A percentile compares a stretch with the other conserved stretches of the same genome.
Evolutionary conservation across 2,797 vertebrate genomes (phyloP).

Genomic region (Acanthurus lineatus): DNA sequence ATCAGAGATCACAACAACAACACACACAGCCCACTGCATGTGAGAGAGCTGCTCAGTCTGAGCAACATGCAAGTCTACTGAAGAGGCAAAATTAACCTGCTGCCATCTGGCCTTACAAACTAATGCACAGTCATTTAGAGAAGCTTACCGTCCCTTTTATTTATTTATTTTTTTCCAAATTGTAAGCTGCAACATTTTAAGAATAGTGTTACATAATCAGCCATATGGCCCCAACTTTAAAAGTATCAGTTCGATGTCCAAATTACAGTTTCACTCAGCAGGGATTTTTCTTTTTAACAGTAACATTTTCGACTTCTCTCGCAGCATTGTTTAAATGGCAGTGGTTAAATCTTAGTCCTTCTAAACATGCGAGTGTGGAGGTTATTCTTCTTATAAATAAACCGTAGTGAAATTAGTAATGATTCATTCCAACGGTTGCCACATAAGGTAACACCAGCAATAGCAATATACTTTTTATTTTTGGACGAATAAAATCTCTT

Average conservation of each 20-base stretch:
- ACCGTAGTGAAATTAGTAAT: constrained; percentile 3
- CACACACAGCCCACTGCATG: not conserved
- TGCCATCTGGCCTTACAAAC: not conserved
- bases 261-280: constrained; percentile 29
- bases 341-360: not conserved
- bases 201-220: constrained; percentile 30
- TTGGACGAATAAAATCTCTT: constrained; percentile 1
- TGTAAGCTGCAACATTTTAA: constrained; percentile 7
- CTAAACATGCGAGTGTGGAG: not conserved
- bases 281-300: not conserved
- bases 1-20: constrained; percentile 37
- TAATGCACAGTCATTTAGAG: not conserved
- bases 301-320: constrained; percentile 13
- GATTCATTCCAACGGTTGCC: not conserved
- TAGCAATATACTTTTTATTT: not conserved
- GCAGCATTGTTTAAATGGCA: not conserved
- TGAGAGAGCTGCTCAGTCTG: constrained; percentile 9
- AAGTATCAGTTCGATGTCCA: constrained; percentile 26
- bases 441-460: not conserved
- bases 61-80: not conserved
- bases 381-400: not conserved
- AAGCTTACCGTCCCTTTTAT: not conserved
- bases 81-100: not conserved
- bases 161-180: not conserved
- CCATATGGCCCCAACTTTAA: constrained; percentile 44